These are phyloP conservation scores for Ptychadena robeensis DNA, from an alignment of 2,797 vertebrate genomes.

Conservation along the genomic window DNA sequence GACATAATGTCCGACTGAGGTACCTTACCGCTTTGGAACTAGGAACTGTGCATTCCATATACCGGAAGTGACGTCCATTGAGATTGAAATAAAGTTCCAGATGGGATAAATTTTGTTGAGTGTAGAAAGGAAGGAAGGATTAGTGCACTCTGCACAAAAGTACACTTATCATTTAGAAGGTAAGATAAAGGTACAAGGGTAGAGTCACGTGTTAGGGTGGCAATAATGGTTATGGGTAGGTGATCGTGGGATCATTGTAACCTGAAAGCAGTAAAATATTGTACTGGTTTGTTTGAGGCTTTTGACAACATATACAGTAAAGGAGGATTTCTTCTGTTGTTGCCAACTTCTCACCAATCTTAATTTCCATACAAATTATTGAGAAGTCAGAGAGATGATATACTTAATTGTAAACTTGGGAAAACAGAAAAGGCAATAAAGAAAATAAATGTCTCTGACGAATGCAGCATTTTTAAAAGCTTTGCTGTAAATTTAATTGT, in stretches of 20 bases:
- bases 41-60: no score
- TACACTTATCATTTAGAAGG: no score
- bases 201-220: no score
- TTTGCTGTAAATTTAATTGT: slow-evolving; percentile 59
- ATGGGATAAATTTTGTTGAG: no score
- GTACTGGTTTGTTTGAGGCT: not conserved
- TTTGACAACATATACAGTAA: not conserved
- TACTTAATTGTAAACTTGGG: slow-evolving; percentile 56
- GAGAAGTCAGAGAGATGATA: slow-evolving; percentile 33
- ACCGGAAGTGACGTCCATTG: no score
- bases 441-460: slow-evolving; percentile 51
- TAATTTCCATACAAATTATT: slow-evolving; percentile 46
- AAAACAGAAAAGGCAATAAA: slow-evolving; percentile 49
- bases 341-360: slow-evolving; percentile 11
- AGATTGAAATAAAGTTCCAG: no score
- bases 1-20: no score
- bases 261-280: not conserved
- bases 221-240: not conserved
- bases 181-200: not conserved
- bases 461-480: slow-evolving; percentile 48
- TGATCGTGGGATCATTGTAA: not conserved
- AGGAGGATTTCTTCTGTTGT: not conserved
- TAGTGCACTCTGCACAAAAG: no score
- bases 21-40: no score
- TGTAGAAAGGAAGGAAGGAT: no score